phyloP scores from a whole-genome alignment of 2,797 vertebrate species.

The Limosa lapponica region DNA sequence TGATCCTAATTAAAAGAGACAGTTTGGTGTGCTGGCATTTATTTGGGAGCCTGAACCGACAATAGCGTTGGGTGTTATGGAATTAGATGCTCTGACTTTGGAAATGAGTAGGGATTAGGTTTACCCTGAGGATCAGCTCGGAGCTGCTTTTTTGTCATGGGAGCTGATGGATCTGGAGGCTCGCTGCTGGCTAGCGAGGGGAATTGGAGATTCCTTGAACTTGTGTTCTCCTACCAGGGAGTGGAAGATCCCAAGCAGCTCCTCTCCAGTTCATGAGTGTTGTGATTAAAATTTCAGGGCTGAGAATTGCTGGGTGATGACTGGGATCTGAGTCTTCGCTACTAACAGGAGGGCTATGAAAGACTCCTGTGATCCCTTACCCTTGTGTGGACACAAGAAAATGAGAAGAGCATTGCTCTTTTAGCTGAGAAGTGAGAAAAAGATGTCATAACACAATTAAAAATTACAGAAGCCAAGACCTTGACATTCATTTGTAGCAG shows the following conservation, averaged over 20 bases:
- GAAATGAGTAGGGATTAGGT: slow-evolving; percentile 60
- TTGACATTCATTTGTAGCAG: neutral
- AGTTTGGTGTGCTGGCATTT: slow-evolving; percentile 62
- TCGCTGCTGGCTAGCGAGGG: neutral
- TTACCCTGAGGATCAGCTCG: slow-evolving; percentile 24
- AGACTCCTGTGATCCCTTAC: neutral
- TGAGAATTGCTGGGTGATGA: neutral
- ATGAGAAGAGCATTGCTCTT: neutral
- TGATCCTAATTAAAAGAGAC: slow-evolving; percentile 69
- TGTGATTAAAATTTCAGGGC: neutral
- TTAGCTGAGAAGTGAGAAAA: neutral
- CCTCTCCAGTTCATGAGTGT: neutral
- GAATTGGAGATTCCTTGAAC: slow-evolving; percentile 34
- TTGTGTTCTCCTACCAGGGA: neutral
- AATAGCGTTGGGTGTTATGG: slow-evolving; percentile 30
- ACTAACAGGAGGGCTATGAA: neutral
- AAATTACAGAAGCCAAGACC: slow-evolving; percentile 2
- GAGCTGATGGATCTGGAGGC: slow-evolving; percentile 28
- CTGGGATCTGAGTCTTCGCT: neutral
- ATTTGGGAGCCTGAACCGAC: slow-evolving; percentile 40
- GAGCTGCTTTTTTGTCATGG: neutral
- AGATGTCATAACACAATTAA: neutral
- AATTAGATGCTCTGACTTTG: slow-evolving; percentile 67
- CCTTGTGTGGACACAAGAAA: neutral
- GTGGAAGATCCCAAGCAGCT: neutral